These are phyloP conservation scores for Anorthoa munda DNA, from an alignment of 2,888 invertebrate genomes.

Conservation along the genomic window DNA sequence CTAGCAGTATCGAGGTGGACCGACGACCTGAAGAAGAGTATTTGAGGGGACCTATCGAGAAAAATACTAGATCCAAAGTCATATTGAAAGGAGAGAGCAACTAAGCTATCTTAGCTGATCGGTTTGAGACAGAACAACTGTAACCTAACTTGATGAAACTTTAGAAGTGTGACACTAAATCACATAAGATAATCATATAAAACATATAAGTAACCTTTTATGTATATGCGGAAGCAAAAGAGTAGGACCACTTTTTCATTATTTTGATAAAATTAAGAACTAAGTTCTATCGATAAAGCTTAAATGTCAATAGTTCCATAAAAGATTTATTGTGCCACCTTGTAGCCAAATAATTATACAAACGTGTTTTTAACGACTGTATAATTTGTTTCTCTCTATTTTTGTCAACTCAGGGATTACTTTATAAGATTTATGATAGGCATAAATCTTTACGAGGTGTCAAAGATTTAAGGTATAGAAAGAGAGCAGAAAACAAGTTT, in stretches of 20 bases:
- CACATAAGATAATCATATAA: no score
- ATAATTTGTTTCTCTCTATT: slow-evolving; percentile 43
- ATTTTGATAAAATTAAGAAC: neutral
- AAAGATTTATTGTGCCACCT: slow-evolving; percentile 40
- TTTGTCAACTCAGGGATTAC: slow-evolving; percentile 36
- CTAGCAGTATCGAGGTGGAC: slow-evolving; percentile 29
- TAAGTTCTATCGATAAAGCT: slow-evolving; percentile 3
- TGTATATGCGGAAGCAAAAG: slow-evolving; percentile 19
- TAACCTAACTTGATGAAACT: neutral
- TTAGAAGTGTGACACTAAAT: neutral
- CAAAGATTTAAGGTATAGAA: slow-evolving; percentile 23
- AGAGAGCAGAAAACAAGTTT: neutral
- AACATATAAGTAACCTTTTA: slow-evolving; percentile 10
- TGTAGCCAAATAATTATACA: slow-evolving; percentile 25
- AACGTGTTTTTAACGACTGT: slow-evolving; percentile 44
- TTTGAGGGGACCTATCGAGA: neutral
- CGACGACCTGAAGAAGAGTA: slow-evolving; percentile 28
- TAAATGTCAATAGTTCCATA: slow-evolving; percentile 39
- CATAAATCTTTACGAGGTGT: slow-evolving; percentile 24
- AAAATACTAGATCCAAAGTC: neutral
- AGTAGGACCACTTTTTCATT: neutral
- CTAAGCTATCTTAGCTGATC: neutral
- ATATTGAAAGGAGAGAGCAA: no score
- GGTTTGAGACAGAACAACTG: neutral
- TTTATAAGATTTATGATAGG: slow-evolving; percentile 35